Percentiles rank a stretch among this genome's conserved stretches.
Evolutionary conservation across 2,888 invertebrate genomes (phyloP).

Genomic region (Autographa pulchrina): DNA sequence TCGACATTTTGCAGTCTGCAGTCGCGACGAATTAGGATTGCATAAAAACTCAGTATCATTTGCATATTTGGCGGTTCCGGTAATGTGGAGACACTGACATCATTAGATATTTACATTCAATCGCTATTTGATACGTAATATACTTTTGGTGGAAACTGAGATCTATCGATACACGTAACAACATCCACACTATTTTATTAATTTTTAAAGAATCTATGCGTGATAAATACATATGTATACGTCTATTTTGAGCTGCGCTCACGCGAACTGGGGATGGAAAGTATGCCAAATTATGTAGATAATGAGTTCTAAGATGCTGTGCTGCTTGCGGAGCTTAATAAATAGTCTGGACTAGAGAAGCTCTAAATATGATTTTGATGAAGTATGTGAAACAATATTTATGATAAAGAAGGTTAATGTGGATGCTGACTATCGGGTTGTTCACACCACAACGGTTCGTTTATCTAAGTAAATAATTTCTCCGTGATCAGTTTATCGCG

Average conservation of each 20-base stretch:
- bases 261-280: neutral
- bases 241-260: constrained; percentile 36
- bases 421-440: constrained; percentile 23
- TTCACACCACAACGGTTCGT: constrained; percentile 12
- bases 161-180: constrained; percentile 39
- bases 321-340: constrained; percentile 11
- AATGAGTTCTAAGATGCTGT: constrained; percentile 14
- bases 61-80: constrained; percentile 11
- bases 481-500: neutral
- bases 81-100: constrained; percentile 13
- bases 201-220: neutral
- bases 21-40: constrained; percentile 8
- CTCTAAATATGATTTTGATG: constrained; percentile 17
- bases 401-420: constrained; percentile 20
- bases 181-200: constrained; percentile 41
- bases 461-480: neutral
- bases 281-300: neutral
- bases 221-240: constrained; percentile 16
- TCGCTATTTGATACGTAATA: constrained; percentile 15
- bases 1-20: neutral
- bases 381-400: constrained; percentile 8
- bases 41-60: constrained; percentile 14
- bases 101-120: constrained; percentile 7
- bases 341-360: constrained; percentile 37
- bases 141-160: constrained; percentile 46